Base-by-base conservation (phyloP, 2,888 invertebrate genomes). In the Metopia argyrocephala region DNA sequence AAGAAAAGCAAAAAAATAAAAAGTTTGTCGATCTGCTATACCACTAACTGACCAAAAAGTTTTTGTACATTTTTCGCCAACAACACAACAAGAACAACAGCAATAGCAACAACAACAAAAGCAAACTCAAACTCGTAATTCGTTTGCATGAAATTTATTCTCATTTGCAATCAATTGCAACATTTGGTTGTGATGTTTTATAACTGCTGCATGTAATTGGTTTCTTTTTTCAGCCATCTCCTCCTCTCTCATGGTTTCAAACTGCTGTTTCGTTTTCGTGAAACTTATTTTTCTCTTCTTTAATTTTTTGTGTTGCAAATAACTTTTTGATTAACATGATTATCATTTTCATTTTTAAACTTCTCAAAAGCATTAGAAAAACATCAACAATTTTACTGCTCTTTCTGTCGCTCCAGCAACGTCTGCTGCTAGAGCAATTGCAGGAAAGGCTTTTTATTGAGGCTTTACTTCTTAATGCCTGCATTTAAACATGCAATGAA, bases 81-180 rank as follows among this genome's bases (percentile, higher is more conserved):
- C 46, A 62, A 62, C 7, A 18, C 12, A 20, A 70, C 64, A 38
- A 38, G 12, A 38, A 12, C 3, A 31, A 12, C 12, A 12, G 31
- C 31, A 68, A 70, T n/a, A n/a, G n/a, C n/a, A 68, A 70, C 64
- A 38, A 38, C 38, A 38, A 12, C 3, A 31, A 12, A 2, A 12
- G 31, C 31, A 68, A 70, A 50, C 64, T 71, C 71, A n/a, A n/a
- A 38, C 15, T 38, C 38, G 38, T 38, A 38, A 38, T 38, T 38
- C 38, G 69, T 81, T 68, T 74, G 69, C 76, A 59, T 74, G 76
- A 69, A 76, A 81, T 74, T 69, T 70, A 65, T 59, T 54, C 80
- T 76, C 74, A 76, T 78, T 81, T 76, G 74, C 76, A 76, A 81
- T 74, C 80, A 76, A 76, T 76, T 71, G 61, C 78, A 78, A 61